Percentiles rank a stretch among this genome's conserved stretches.
Evolutionary conservation across 2,888 invertebrate species (phyloP).

Genomic region (Lasioglossum lativentre): DNA sequence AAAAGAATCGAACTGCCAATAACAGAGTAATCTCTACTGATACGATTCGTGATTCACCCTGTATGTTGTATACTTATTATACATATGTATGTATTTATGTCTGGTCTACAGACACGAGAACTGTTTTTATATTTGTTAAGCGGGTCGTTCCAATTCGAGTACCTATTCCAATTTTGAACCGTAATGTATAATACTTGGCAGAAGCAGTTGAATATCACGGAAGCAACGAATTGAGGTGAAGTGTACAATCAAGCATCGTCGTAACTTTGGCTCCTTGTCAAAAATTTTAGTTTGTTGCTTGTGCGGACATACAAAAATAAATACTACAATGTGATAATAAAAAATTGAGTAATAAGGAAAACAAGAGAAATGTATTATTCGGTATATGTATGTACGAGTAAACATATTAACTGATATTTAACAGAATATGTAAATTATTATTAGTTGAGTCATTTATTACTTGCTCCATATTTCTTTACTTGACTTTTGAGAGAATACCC

Average conservation of each 20-base stretch:
- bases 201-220: conserved; percentile 21
- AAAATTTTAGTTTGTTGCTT: neutral
- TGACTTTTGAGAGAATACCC: no score
- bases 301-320: neutral
- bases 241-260: neutral
- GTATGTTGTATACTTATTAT: no score
- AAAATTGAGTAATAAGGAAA: neutral
- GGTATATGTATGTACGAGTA: no score
- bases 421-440: no score
- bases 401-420: no score
- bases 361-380: neutral
- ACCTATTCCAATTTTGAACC: neutral
- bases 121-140: neutral
- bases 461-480: no score
- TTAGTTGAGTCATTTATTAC: no score
- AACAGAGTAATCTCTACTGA: no score
- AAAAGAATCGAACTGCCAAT: no score
- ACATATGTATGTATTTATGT: neutral
- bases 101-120: neutral
- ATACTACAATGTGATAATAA: neutral
- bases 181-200: conserved; percentile 26
- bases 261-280: conserved; percentile 3
- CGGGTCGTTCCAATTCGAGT: neutral
- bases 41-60: no score
- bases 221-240: conserved; percentile 23